Evolutionary conservation across 2,888 invertebrate species (phyloP).

Genomic region (Cloeon dipterum): DNA sequence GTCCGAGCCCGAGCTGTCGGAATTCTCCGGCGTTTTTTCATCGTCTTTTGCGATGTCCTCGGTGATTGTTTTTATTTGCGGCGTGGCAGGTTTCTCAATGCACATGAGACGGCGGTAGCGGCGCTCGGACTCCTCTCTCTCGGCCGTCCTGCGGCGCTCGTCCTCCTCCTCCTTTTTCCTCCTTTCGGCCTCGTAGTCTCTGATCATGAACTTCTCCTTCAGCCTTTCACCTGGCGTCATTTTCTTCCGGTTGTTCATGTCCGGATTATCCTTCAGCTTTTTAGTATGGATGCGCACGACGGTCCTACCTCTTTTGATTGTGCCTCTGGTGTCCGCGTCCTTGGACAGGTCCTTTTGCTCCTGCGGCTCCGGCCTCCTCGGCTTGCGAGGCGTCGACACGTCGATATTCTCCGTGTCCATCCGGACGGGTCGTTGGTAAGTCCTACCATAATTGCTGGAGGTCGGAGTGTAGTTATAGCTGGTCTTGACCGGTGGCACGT

Average conservation of each 20-base stretch:
- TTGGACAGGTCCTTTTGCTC: slow-evolving; percentile 8
- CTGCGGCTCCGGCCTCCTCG: slow-evolving; percentile 8
- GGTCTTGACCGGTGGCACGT: slow-evolving; percentile 4
- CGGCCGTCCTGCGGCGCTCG: neutral
- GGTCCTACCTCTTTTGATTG: slow-evolving; percentile 46
- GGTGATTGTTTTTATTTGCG: slow-evolving; percentile 3
- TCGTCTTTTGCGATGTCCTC: too few relatives aligned
- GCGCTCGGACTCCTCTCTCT: slow-evolving; percentile 10
- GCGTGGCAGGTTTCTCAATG: neutral
- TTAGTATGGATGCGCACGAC: slow-evolving; percentile 48
- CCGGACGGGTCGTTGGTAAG: slow-evolving; percentile 31
- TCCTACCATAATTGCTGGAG: slow-evolving; percentile 1
- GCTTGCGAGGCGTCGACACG: slow-evolving; percentile 33
- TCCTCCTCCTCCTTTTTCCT: slow-evolving; percentile 4
- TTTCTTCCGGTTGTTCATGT: slow-evolving; percentile 23
- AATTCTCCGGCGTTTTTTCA: slow-evolving; percentile 10
- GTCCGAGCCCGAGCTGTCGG: slow-evolving; percentile 9
- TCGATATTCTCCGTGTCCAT: slow-evolving; percentile 74
- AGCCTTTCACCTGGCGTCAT: slow-evolving; percentile 49
- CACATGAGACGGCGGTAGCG: neutral
- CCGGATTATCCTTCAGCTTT: slow-evolving; percentile 12
- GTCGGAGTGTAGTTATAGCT: slow-evolving; percentile 2
- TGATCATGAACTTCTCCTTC: slow-evolving; percentile 49
- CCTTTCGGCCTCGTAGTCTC: slow-evolving; percentile 19
- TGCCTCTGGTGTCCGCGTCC: slow-evolving; percentile 26